phyloP scores from a whole-genome alignment of 2,888 invertebrate genomes.

The Nasonia oneida region DNA sequence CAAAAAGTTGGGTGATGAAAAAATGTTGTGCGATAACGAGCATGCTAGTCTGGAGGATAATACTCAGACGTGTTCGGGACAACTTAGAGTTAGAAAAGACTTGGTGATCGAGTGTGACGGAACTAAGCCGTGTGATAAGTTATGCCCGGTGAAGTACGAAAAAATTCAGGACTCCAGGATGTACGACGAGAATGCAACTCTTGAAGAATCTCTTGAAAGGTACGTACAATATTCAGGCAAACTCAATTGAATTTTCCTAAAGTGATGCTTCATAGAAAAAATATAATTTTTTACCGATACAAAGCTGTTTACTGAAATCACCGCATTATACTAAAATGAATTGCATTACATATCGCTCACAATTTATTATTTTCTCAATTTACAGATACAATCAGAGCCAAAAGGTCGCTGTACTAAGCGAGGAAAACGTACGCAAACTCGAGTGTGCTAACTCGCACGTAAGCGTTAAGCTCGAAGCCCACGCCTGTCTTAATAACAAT shows the following conservation, averaged over 20 bases:
- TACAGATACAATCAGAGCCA: slow-evolving; percentile 73
- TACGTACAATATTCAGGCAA: not conserved
- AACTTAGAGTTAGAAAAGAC: slow-evolving; percentile 74
- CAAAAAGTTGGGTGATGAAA: slow-evolving; percentile 43
- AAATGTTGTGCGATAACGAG: slow-evolving; percentile 14
- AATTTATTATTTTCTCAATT: not conserved
- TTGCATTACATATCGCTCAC: too few relatives aligned
- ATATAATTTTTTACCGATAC: not conserved
- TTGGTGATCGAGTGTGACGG: slow-evolving; percentile 73
- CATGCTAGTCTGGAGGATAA: slow-evolving; percentile 39
- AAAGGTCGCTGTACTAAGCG: slow-evolving; percentile 72
- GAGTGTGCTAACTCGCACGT: slow-evolving; percentile 70
- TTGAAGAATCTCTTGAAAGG: slow-evolving; percentile 75
- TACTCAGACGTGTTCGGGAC: slow-evolving; percentile 65
- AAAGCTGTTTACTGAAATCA: not conserved
- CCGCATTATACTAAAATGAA: not conserved
- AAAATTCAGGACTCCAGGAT: slow-evolving; percentile 74
- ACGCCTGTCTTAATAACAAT: slow-evolving; percentile 72
- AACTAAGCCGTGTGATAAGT: slow-evolving; percentile 72
- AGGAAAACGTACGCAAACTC: slow-evolving; percentile 73
- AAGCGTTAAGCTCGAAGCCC: slow-evolving; percentile 70
- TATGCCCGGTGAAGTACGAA: slow-evolving; percentile 75
- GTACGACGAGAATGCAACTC: slow-evolving; percentile 76
- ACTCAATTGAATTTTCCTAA: too few relatives aligned
- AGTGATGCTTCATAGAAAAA: too few relatives aligned